Evolutionary conservation across 2,888 invertebrate species (phyloP).

Genomic region (Coelopa pilipes): DNA sequence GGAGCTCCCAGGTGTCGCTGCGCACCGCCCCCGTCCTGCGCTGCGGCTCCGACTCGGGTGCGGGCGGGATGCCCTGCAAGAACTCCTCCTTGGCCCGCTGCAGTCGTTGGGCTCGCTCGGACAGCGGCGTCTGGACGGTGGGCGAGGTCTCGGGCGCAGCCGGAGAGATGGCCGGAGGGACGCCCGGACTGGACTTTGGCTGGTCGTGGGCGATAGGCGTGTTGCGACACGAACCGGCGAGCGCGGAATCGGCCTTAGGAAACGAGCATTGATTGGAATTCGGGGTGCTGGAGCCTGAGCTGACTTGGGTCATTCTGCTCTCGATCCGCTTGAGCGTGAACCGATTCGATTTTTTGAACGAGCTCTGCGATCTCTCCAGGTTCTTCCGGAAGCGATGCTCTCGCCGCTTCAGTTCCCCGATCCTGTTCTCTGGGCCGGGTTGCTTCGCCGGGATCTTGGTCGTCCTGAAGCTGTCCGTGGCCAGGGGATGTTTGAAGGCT

Average conservation of each 20-base stretch:
- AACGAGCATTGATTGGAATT: slow-evolving; percentile 28
- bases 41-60: not conserved
- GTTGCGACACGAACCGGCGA: slow-evolving; percentile 62
- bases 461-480: slow-evolving; percentile 61
- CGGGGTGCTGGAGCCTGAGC: slow-evolving; percentile 48
- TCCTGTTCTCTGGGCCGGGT: slow-evolving; percentile 36
- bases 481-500: slow-evolving; percentile 54
- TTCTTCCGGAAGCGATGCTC: slow-evolving; percentile 62
- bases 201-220: slow-evolving; percentile 47
- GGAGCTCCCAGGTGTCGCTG: not conserved
- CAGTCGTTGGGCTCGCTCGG: slow-evolving; percentile 71
- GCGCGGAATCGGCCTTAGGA: slow-evolving; percentile 56
- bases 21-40: not conserved
- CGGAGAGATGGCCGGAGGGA: slow-evolving; percentile 43
- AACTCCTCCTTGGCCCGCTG: slow-evolving; percentile 70
- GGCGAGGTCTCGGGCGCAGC: slow-evolving; percentile 44
- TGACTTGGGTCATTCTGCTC: slow-evolving; percentile 59
- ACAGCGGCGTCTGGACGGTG: slow-evolving; percentile 60
- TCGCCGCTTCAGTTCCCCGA: slow-evolving; percentile 38
- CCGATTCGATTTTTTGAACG: slow-evolving; percentile 50
- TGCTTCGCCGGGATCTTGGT: slow-evolving; percentile 44
- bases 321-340: slow-evolving; percentile 56
- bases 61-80: not conserved
- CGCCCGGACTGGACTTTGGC: slow-evolving; percentile 14
- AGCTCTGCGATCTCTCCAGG: slow-evolving; percentile 52